A percentile compares a stretch with the other conserved stretches of the same genome.
These are phyloP conservation scores for Lytechinus variegatus DNA, from an alignment of 35 echinoderm and acorn worm genomes.

Conservation along the genomic window DNA sequence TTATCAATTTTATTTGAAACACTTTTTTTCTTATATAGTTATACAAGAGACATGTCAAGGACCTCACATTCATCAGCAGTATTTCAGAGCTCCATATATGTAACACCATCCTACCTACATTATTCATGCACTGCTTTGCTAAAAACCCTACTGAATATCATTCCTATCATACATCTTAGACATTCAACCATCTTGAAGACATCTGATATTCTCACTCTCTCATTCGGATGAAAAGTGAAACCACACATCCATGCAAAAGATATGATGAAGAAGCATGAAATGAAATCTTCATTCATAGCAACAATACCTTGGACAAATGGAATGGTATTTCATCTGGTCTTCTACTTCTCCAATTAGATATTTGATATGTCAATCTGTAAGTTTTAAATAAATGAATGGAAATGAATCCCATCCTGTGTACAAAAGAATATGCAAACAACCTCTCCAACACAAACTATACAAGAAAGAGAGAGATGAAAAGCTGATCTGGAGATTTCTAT, in stretches of 20 bases:
- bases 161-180: neutral
- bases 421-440: neutral
- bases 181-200: neutral
- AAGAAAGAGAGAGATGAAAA: neutral
- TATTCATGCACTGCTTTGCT: neutral
- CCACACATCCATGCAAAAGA: neutral
- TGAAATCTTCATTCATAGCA: neutral
- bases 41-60: neutral
- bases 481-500: neutral
- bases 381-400: conserved; percentile 14
- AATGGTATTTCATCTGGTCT: neutral
- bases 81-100: neutral
- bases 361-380: conserved; percentile 2
- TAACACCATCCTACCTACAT: conserved; percentile 2
- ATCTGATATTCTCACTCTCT: neutral
- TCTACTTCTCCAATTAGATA: conserved; percentile 4
- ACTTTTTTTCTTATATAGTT: neutral
- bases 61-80: neutral
- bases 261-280: neutral
- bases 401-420: neutral
- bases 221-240: neutral
- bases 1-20: neutral
- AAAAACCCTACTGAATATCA: neutral
- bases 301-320: neutral
- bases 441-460: neutral